Percentiles rank a stretch among this genome's conserved stretches.
phyloP scores from a whole-genome alignment of 1,140 invertebrate species.

The Bombyx mandarina region DNA sequence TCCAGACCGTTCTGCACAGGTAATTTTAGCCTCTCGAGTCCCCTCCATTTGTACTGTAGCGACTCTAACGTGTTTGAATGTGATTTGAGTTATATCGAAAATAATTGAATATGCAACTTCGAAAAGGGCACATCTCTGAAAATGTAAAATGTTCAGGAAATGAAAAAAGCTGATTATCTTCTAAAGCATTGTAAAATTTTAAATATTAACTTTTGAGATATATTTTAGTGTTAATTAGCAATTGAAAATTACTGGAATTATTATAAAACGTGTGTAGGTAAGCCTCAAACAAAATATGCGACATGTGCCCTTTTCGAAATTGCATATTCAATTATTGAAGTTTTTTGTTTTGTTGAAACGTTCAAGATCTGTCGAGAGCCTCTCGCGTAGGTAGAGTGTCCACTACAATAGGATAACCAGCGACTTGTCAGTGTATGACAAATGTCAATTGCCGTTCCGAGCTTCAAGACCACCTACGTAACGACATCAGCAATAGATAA shows the following conservation, averaged over 20 bases:
- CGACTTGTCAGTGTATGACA: slow-evolving; percentile 16
- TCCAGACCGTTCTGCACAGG: slow-evolving; percentile 22
- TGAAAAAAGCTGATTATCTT: no score
- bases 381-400: slow-evolving; percentile 19
- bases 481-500: slow-evolving; percentile 1
- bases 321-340: no score
- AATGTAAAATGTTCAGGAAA: no score
- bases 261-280: no score
- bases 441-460: slow-evolving; percentile 16
- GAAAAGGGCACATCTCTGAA: no score
- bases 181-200: no score
- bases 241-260: no score
- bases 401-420: slow-evolving; percentile 17
- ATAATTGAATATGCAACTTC: background rate
- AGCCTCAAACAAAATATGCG: no score
- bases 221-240: no score
- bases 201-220: no score
- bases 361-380: background rate
- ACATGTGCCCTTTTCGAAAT: no score
- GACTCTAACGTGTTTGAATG: background rate
- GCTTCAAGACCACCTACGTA: slow-evolving; percentile 15
- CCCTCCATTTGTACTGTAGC: slow-evolving; percentile 1
- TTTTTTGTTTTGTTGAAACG: no score
- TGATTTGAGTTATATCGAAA: slow-evolving; percentile 1
- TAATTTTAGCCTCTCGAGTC: slow-evolving; percentile 24